Conservation (phyloP, 2,797 vertebrate species). For the Acanthurus tractus region DNA sequence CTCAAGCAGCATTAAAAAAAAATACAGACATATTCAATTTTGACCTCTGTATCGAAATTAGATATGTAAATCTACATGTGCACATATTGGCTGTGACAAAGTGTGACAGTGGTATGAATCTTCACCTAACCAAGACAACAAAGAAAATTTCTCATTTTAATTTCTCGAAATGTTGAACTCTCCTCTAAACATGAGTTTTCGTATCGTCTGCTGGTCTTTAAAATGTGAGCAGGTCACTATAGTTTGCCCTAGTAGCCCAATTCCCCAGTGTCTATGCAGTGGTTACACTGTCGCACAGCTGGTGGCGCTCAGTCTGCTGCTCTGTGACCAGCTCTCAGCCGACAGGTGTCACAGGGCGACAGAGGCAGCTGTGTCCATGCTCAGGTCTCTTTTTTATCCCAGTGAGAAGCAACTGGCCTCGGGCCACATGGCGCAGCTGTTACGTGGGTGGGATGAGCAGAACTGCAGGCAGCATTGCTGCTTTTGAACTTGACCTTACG, state of each 20-base stretch:
- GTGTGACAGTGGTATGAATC: too few relatives aligned
- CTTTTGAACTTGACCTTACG: slow-evolving; percentile 60
- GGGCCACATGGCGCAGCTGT: slow-evolving; percentile 68
- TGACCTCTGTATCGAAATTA: too few relatives aligned
- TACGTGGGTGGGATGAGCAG: slow-evolving; percentile 58
- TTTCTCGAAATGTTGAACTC: not conserved
- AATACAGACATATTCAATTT: too few relatives aligned
- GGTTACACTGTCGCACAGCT: slow-evolving; percentile 43
- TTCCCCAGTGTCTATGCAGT: slow-evolving; percentile 30
- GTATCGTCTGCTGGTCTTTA: not conserved
- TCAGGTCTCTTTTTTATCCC: slow-evolving; percentile 60
- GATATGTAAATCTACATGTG: too few relatives aligned
- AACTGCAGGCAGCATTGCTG: slow-evolving; percentile 36
- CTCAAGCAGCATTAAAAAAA: too few relatives aligned
- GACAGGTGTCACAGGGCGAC: slow-evolving; percentile 56
- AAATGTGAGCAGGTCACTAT: slow-evolving; percentile 24
- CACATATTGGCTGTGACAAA: too few relatives aligned
- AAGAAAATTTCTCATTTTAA: too few relatives aligned
- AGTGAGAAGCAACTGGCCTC: slow-evolving; percentile 60
- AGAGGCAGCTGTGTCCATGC: slow-evolving; percentile 61
- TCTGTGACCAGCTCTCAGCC: slow-evolving; percentile 50
- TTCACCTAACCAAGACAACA: too few relatives aligned
- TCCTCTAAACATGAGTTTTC: slow-evolving; percentile 10
- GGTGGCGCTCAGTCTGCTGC: slow-evolving; percentile 28
- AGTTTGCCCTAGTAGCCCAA: slow-evolving; percentile 41